Evolutionary conservation across 2,113 vertebrate genomes (phyloP).

Genomic region (Cyanoderma ruficeps): DNA sequence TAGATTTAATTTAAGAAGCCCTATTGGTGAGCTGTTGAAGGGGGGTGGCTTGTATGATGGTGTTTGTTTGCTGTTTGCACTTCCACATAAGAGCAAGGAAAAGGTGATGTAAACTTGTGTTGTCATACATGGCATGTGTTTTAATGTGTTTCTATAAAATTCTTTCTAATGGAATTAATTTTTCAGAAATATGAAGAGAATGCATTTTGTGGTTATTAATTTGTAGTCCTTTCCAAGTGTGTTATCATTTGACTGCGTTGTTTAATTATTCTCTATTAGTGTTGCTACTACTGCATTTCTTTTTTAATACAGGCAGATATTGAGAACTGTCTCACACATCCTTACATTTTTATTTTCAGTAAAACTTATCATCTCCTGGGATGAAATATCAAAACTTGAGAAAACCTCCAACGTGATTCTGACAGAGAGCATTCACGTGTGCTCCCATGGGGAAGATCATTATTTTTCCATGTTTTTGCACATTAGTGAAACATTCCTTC

Average conservation of each 20-base stretch:
- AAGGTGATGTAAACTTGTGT: not conserved
- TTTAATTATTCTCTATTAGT: not conserved
- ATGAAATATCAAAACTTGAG: constrained; percentile 91
- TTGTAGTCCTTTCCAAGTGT: not conserved
- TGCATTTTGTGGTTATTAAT: not conserved
- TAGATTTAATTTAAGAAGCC: not conserved
- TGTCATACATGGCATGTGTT: not conserved
- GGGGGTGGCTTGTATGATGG: not conserved
- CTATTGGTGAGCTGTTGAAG: not conserved
- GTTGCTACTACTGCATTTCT: not conserved
- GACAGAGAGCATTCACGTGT: constrained; percentile 92
- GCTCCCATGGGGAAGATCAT: constrained; percentile 86
- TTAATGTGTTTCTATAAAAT: not conserved
- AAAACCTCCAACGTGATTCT: constrained; percentile 92
- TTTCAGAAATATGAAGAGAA: not conserved
- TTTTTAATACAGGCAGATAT: not conserved
- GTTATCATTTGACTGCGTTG: not conserved
- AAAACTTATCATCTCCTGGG: constrained; percentile 94
- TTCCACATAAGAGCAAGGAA: not conserved
- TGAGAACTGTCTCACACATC: constrained; percentile 11
- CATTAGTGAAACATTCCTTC: constrained; percentile 91
- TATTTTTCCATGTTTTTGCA: constrained; percentile 98
- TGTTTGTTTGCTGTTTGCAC: not conserved
- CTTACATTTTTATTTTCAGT: constrained; percentile 79
- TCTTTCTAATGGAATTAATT: not conserved